Evolutionary conservation across 2,797 vertebrate species (phyloP).

Genomic region (Aphelocoma californica): DNA sequence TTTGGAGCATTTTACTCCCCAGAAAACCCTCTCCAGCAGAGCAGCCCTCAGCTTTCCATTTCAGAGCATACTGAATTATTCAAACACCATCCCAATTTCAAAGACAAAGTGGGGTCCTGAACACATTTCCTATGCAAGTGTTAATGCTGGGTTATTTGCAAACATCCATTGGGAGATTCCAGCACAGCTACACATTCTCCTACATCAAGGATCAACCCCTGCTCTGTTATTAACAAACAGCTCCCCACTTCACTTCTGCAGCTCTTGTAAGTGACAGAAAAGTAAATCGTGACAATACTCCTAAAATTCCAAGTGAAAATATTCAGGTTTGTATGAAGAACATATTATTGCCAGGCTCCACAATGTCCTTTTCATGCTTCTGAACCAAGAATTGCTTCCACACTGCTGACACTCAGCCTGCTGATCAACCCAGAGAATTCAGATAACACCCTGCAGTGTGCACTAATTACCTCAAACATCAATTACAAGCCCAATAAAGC

Average conservation of each 20-base stretch:
- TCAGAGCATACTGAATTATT: not conserved
- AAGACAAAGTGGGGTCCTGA: not conserved
- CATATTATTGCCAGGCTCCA: not conserved
- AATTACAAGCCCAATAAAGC: conserved; percentile 1
- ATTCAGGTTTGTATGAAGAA: not conserved
- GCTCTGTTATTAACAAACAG: not conserved
- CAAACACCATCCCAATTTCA: not conserved
- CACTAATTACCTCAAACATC: not conserved
- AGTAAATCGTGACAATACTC: not conserved
- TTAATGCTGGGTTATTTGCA: not conserved
- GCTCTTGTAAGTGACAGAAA: not conserved
- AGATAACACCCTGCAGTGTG: not conserved
- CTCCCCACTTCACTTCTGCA: not conserved
- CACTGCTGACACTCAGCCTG: not conserved
- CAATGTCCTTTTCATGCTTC: not conserved
- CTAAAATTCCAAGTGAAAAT: not conserved
- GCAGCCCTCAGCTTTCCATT: not conserved
- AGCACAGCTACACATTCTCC: not conserved
- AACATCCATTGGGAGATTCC: not conserved
- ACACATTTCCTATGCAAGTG: not conserved
- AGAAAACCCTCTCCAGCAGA: not conserved
- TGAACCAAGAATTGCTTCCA: not conserved
- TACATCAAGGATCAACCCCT: not conserved
- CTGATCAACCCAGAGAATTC: not conserved
- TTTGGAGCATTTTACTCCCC: not conserved